Base-by-base conservation (phyloP, 1,140 invertebrate genomes). In the Drepana arcuata region DNA sequence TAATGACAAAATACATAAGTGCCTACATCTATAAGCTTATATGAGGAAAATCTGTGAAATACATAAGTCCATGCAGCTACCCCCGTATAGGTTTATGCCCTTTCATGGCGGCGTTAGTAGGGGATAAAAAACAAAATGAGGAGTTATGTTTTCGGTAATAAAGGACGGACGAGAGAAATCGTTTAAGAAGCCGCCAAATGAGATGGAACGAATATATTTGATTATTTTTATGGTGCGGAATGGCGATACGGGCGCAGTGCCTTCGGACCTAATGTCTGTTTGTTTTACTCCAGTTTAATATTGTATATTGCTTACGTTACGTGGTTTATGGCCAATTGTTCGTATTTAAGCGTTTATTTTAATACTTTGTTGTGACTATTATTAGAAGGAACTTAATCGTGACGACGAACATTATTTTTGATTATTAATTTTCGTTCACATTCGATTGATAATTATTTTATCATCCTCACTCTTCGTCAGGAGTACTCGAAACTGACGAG, bases 181-280 rank as follows among this genome's bases (percentile, higher is more conserved):
- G 77, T 82, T 82, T 82, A 82, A 82, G 77, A 78, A 61, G 64
- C 69, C 54, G 67, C 64, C 68, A 82, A 82, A 82, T 82, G 78
- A 82, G 74, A 78, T 75, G 74, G 74, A 79, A 82, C 74, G 71
- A 79, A 82, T 82, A 82, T 73, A 79, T 79, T 82, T 81, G 77
- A 81, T 81, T 81, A 81, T 79, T 77, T 79, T 81, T 79, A 81
- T 79, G 74, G 65, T 66, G 45, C 45, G 61, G 70, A 77, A 77
- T 79, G 67, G 74, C 70, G 69, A 74, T 77, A 75, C 67, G 72
- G 55, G 28, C 27, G 28, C 25, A 25, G 16, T 12, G 32, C 41
- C 45, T 39, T 46, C 57, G 43, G 54, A 44, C 52, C 63, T 75
- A 72, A 81, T 72, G 63, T 69, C 55, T 78, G 68, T 78, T 81